Percentiles rank a stretch among this genome's conserved stretches.
Evolutionary conservation across 2,888 invertebrate genomes (phyloP).

Genomic region (Ischnus inquisitorius): DNA sequence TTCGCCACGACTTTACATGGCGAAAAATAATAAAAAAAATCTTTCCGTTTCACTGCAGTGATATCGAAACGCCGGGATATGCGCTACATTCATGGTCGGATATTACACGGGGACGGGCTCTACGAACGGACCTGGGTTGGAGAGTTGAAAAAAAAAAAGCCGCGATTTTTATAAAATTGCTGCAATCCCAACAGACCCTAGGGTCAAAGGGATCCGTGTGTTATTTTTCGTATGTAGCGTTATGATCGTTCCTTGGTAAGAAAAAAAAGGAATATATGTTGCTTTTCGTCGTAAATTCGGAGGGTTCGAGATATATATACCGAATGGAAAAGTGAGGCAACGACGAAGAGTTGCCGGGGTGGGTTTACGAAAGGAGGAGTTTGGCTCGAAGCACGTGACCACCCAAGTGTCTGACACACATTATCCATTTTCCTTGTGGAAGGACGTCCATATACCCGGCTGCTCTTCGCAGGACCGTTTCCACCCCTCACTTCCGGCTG

Average conservation of each 20-base stretch:
- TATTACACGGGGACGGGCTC: too few species aligned
- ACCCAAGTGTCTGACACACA: constrained; percentile 55
- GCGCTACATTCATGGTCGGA: too few species aligned
- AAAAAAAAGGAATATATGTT: too few species aligned
- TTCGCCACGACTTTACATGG: too few species aligned
- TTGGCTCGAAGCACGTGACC: constrained; percentile 45
- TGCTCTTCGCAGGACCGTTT: constrained; percentile 42
- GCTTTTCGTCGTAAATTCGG: neutral
- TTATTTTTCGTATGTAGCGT: neutral
- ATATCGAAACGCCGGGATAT: too few species aligned
- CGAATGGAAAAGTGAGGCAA: neutral
- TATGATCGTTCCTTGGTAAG: neutral
- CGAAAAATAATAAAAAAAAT: too few species aligned
- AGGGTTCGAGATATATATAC: neutral
- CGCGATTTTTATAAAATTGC: too few species aligned
- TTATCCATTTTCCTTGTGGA: constrained; percentile 78
- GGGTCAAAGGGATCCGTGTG: neutral
- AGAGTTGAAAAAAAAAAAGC: too few species aligned
- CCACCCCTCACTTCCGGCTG: constrained; percentile 71
- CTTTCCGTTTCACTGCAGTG: too few species aligned
- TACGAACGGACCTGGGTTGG: too few species aligned
- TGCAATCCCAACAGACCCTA: neutral
- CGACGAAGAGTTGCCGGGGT: constrained; percentile 11
- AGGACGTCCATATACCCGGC: constrained; percentile 72
- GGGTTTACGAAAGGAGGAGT: constrained; percentile 43